Evolutionary conservation across 2,888 invertebrate species (phyloP).

Genomic region (Nemotelus pantherinus): DNA sequence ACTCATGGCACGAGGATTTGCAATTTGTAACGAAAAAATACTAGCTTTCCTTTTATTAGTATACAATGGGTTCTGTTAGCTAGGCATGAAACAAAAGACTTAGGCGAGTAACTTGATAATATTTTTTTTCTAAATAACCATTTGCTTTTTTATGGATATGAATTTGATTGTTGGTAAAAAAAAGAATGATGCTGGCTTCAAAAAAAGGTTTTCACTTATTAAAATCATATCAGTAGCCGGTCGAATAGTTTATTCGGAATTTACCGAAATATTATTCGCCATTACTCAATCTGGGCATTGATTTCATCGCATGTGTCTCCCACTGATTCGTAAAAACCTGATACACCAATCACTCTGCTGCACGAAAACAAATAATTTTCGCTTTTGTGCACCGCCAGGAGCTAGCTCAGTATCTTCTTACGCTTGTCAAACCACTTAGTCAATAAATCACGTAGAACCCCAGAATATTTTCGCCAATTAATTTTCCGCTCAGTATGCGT

Average conservation of each 20-base stretch:
- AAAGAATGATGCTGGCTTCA: too few relatives aligned
- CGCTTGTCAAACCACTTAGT: conserved; percentile 28
- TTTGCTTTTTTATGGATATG: too few relatives aligned
- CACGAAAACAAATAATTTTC: neutral
- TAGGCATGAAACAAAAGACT: neutral
- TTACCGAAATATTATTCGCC: neutral
- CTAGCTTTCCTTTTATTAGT: too few relatives aligned
- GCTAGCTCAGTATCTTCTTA: conserved; percentile 5
- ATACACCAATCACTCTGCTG: neutral
- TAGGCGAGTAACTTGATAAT: neutral
- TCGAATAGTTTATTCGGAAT: too few relatives aligned
- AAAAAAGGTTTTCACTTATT: too few relatives aligned
- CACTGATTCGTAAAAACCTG: neutral
- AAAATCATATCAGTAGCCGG: too few relatives aligned
- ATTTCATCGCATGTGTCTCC: neutral
- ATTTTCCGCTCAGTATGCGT: conserved; percentile 40
- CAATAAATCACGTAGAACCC: conserved; percentile 36
- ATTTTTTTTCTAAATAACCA: neutral
- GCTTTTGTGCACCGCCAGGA: neutral
- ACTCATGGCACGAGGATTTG: too few relatives aligned
- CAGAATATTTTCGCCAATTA: conserved; percentile 42
- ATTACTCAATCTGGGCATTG: neutral
- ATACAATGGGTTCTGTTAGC: neutral
- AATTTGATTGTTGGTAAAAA: too few relatives aligned
- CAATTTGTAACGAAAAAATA: too few relatives aligned